Percentiles rank a stretch among this genome's conserved stretches.
Conservation (phyloP, 2,888 invertebrate species). For the Zonitis immaculata region DNA sequence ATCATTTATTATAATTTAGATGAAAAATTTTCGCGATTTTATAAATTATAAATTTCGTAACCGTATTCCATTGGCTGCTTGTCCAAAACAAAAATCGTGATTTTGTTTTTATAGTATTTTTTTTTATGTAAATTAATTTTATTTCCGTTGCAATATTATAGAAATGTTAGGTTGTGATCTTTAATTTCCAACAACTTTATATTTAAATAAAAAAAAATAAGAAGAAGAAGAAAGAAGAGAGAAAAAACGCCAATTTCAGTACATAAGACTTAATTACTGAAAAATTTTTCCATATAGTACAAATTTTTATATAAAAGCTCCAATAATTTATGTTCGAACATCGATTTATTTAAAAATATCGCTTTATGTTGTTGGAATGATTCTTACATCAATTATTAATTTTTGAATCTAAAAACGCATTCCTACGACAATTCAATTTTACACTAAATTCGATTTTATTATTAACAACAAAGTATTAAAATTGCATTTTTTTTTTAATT, state of each 20-base stretch:
- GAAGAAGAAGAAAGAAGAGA: not conserved
- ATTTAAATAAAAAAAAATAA: not conserved
- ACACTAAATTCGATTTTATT: not conserved
- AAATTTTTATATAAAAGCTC: conserved; percentile 12
- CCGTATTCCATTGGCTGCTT: not conserved
- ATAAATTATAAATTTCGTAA: too few relatives aligned
- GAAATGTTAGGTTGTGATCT: conserved; percentile 19
- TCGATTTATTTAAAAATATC: not conserved
- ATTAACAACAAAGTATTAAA: not conserved
- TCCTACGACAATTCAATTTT: not conserved
- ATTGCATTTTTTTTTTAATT: conserved; percentile 2
- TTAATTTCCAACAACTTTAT: conserved; percentile 4
- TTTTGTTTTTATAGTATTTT: not conserved
- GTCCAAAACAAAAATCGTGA: not conserved
- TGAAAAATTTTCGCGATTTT: too few relatives aligned
- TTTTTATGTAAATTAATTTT: conserved; percentile 5
- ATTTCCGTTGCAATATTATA: conserved; percentile 17
- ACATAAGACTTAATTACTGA: conserved; percentile 6
- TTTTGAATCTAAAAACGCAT: not conserved
- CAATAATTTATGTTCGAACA: not conserved
- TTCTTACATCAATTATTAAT: not conserved
- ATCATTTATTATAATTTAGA: not conserved
- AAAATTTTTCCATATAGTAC: conserved; percentile 18
- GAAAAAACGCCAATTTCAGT: conserved; percentile 12
- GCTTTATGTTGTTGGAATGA: not conserved